Evolutionary conservation across 2,888 invertebrate genomes (phyloP), one percentile per base, ranked within the genome.

Genomic region (Thereva nobilitata): DNA sequence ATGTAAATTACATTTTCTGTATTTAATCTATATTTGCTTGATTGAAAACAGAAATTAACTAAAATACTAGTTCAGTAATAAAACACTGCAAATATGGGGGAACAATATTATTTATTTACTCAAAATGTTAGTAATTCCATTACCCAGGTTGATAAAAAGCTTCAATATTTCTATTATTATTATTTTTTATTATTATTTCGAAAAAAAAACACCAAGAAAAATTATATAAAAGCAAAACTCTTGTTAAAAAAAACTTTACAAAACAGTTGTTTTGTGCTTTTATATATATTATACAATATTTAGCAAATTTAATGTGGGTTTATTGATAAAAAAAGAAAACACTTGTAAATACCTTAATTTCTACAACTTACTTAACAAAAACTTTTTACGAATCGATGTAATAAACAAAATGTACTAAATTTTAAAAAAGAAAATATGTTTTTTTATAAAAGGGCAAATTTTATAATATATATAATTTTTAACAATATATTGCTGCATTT

Each of bases 341-440:
- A 44, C 8, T 44, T 44, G n/a, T 44, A 44, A 9, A 9, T 9
- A n/a, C n/a, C 44, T 44, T 8, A 44, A 44, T 44, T 23, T 23
- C 23, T 23, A 23, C 23, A 23, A 23, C 23, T 23, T 44, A 44
- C n/a, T 9, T 44, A 44, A n/a, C 44, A 44, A 44, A 59, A 64
- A 12, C 52, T 64, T 64, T 54, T 54, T 54, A 54, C 53, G 54
- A 64, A 64, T 54, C 54, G 64, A 64, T 64, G 64, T 64, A 54
- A 64, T 54, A 54, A 64, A 52, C 53, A 37, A 23, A 23, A 64
- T 64, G 64, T 64, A 64, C 53, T 64, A 42, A 53, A 53, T 64
- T 61, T 64, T 54, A 23, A 23, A 23, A 23, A 23, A 23, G 2
- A 23, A 23, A 23, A 23, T 23, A 23, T 23, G 23, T 23, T 23